These are phyloP conservation scores for Noctua pronuba DNA, from an alignment of 2,888 invertebrate species.

Conservation along the genomic window DNA sequence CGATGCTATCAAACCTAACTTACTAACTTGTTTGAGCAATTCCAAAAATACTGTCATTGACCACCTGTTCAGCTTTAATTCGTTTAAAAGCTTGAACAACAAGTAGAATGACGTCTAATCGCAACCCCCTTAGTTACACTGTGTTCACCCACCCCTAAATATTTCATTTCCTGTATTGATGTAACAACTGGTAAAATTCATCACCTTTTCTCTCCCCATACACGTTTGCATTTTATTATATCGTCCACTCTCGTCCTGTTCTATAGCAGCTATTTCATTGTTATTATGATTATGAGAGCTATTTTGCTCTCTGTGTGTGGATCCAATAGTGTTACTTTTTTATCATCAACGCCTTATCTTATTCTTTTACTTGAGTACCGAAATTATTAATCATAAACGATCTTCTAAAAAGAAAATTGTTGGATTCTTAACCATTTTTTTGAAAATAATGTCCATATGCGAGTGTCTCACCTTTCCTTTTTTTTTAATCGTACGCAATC, in stretches of 20 bases:
- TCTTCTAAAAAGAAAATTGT: neutral
- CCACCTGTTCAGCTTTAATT: slow-evolving; percentile 18
- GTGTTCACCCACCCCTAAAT: slow-evolving; percentile 66
- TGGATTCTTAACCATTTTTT: neutral
- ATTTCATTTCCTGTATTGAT: slow-evolving; percentile 74
- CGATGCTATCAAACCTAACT: neutral
- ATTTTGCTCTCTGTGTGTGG: neutral
- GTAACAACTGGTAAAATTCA: slow-evolving; percentile 65
- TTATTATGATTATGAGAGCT: neutral
- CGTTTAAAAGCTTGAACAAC: slow-evolving; percentile 42
- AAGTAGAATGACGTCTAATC: slow-evolving; percentile 28
- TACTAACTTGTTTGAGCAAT: neutral
- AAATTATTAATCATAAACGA: neutral
- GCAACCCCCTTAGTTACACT: slow-evolving; percentile 55
- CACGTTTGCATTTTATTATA: neutral
- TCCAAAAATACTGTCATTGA: neutral
- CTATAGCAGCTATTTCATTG: neutral
- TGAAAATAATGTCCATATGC: neutral
- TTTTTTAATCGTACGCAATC: slow-evolving; percentile 20
- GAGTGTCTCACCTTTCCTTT: neutral
- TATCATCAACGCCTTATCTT: neutral
- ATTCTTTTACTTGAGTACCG: slow-evolving; percentile 4
- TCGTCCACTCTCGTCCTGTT: neutral
- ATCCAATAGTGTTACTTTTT: neutral
- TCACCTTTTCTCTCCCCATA: slow-evolving; percentile 27